Base-by-base conservation (phyloP, 2,113 vertebrate genomes). In the Callithrix jacchus region DNA sequence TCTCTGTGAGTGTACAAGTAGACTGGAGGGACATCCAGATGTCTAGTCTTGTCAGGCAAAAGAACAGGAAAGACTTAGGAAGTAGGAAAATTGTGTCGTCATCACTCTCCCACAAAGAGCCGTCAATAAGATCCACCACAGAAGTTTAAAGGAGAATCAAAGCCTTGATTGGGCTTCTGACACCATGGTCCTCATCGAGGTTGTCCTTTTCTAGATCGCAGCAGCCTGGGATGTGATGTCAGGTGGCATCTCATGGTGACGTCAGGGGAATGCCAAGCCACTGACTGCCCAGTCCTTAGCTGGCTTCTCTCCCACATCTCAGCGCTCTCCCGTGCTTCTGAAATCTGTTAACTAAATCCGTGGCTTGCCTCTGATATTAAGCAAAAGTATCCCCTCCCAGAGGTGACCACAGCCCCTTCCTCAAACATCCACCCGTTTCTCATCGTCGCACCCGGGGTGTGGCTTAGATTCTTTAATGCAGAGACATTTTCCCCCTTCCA, bases 1-100 rank as follows among this genome's bases (percentile, higher is more conserved):
- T 95, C 6, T 56, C 91, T 97, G 80, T 97, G 97, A 95, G 89
- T 91, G 25, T 86, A 21, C 76, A 76, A 95, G 70, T 93, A 93
- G 89, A 70, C 71, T 81, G 80, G 92, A 89, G 83, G 90, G 91
- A 94, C 91, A 71, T 37, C 9, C 30, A 17, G 58, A 77, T 94
- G 68, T 91, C 91, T 25, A 14, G 40, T 89, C 84, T 89, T 94
- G 83, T 92, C 84, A 92, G 77, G 94, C 54, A 56, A 66, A 76
- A 76, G n/a, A 84, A 70, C n/a, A 84, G 42, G 71, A 79, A 90
- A 76, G 83, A 54, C 27, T 45, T 73, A 54, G 52, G 91, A 95
- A 56, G 86, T 86, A 83, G 91, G 90, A 47, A 49, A 58, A 64
- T 7, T 21, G 14, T 91, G 73, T 47, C 76, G 40, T 83, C 88